Evolutionary conservation across 2,888 invertebrate genomes (phyloP).

Genomic region (Congeria kusceri): DNA sequence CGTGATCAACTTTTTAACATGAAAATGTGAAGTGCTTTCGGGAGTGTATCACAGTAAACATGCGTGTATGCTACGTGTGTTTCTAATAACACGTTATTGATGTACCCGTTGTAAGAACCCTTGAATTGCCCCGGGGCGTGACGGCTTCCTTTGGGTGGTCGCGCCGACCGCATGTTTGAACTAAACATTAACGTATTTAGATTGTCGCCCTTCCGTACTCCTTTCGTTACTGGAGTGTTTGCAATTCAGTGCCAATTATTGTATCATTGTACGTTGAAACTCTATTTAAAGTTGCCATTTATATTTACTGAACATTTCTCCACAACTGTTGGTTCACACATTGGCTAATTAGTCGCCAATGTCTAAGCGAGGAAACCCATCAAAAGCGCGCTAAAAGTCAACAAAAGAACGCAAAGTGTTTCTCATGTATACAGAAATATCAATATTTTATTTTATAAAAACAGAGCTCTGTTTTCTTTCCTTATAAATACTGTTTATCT

Average conservation of each 20-base stretch:
- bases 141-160: conserved; percentile 30
- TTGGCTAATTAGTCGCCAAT: conserved; percentile 43
- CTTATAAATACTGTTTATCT: too few relatives aligned
- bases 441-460: neutral
- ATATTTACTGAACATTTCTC: conserved; percentile 22
- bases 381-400: conserved; percentile 2
- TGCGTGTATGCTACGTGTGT: too few relatives aligned
- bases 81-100: too few relatives aligned
- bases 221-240: conserved; percentile 28
- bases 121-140: too few relatives aligned
- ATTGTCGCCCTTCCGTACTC: conserved; percentile 15
- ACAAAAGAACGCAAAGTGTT: conserved; percentile 16
- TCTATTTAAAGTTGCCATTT: conserved; percentile 24
- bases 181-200: conserved; percentile 51
- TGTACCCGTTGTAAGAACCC: too few relatives aligned
- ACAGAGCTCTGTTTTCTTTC: too few relatives aligned
- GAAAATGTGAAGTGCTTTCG: too few relatives aligned
- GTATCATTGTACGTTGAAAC: conserved; percentile 42
- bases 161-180: conserved; percentile 36
- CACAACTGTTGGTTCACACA: conserved; percentile 55
- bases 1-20: too few relatives aligned
- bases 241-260: conserved; percentile 35
- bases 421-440: conserved; percentile 24
- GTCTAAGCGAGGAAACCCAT: conserved; percentile 2
- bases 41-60: too few relatives aligned